Base-by-base conservation (phyloP, 2,888 invertebrate genomes). In the Caenorhabditis sinica region DNA sequence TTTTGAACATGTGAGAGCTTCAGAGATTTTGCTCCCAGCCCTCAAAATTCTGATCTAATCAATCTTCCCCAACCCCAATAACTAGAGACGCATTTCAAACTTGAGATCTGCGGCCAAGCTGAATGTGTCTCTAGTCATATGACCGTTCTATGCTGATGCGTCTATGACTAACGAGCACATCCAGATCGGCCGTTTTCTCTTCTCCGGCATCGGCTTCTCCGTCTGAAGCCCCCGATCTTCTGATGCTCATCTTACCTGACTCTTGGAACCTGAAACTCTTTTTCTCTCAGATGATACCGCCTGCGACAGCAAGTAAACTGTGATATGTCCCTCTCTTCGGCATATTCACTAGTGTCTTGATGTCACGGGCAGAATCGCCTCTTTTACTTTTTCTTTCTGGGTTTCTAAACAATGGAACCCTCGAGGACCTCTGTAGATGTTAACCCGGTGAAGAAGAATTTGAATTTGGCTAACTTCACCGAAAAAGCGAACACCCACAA, bases 51-150 rank as follows among this genome's bases (percentile, higher is more conserved):
- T 2, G 13, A 40, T 40, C 40, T 11, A 40, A 23, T 51, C 51
- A 20, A 0, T 13, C 45, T 25, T 40, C 43, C 45, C 4, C 43
- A 25, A 20, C 4, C 4, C 45, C 17, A 36, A n/a, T 8, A 36
- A 40, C 43, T 45, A 65, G 11, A 65, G 28, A 45, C 65, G n/a
- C 30, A 65, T 36, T 13, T 15, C 15, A 49, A 49, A 45, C n/a
- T 33, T 43, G 53, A 63, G 79, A 63, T 58, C 56, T 56, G 25
- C 40, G 66, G 85, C 88, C 86, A 73, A 85, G 88, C 88, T 88
- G 88, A 88, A 88, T 88, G 86, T 88, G 88, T 86, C 88, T 88
- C 88, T 88, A 88, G 88, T 88, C 88, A 86, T 88, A 88, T 15
- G 56, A 61, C 58, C 25, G 13, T 51, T 36, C 25, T 36, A 6